Evolutionary conservation across 2,113 vertebrate species (phyloP).

Genomic region (Morone chrysops): DNA sequence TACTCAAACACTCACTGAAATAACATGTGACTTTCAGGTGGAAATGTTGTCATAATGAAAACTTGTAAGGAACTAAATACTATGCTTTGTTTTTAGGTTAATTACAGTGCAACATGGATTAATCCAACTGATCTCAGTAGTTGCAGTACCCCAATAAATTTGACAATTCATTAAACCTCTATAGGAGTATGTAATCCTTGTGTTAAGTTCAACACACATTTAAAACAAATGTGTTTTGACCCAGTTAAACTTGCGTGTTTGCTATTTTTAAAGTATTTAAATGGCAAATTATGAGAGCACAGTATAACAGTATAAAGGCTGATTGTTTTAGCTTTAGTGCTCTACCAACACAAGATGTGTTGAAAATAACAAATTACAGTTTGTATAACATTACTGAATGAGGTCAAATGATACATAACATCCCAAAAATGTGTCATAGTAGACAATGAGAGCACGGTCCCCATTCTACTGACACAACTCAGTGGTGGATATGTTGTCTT

Average conservation of each 20-base stretch:
- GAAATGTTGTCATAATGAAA: background rate
- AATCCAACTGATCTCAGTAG: background rate
- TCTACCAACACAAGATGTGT: background rate
- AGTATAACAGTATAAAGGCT: background rate
- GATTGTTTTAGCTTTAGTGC: background rate
- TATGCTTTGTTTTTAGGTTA: background rate
- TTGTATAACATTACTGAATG: constrained; percentile 31
- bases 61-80: background rate
- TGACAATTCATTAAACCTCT: background rate
- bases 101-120: background rate
- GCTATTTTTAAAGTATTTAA: background rate
- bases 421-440: constrained; percentile 47
- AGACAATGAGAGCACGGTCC: constrained; percentile 54
- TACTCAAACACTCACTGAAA: background rate
- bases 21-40: background rate
- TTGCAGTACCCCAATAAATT: background rate
- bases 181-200: background rate
- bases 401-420: constrained; percentile 51
- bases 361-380: background rate
- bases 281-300: background rate
- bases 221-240: background rate
- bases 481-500: constrained; percentile 73
- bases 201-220: too few relatives aligned
- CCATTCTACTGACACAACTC: constrained; percentile 54
- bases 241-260: background rate